Base-by-base conservation (phyloP, 2,113 vertebrate genomes). In the Callospermophilus lateralis region DNA sequence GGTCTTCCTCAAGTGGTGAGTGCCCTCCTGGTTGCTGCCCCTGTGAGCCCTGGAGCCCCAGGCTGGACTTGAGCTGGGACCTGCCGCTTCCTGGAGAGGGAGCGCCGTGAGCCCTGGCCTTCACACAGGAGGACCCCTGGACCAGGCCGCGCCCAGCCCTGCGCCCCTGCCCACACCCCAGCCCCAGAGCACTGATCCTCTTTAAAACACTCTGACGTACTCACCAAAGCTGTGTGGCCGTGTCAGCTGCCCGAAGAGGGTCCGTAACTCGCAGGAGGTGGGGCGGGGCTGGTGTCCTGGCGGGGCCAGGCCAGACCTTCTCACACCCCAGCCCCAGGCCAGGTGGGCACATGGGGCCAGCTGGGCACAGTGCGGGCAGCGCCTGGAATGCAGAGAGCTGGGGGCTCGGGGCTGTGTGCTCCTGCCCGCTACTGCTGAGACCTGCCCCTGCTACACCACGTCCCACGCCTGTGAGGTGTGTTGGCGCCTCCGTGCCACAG, bases 1-100 rank as follows among this genome's bases (percentile, higher is more conserved):
- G 30, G 98, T 99, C 83, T 99, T 99, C 89, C 97, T 99, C 96
- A 99, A 99, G 93, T 99, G 99, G 99, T 99, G 98, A 95, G 8
- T 0, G 26, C 15, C 53, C 51, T n/a, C 2, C 3, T 19, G 0
- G 19, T 2, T 0, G 16, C 32, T 10, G 22, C 34, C 22, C 12
- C 12, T 12, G 2, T 12, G 39, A 72, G 77, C 61, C 55, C 55
- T 22, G 55, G 20, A 58, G 55, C 61, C 55, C 0, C 48, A 51
- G 17, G 20, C 85, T 1, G 13, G 70, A 58, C 19, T 5, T 37
- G 20, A 45, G 39, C 19, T 6, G 1, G 11, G 9, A 30, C 30
- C 9, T 12, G 5, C 76, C 48, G 8, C 30, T 73, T 10, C 53
- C 89, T 67, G 51, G 68, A 10, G 15, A 42, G 42, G 48, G 51